phyloP scores from a whole-genome alignment of 2,113 vertebrate genomes.

The Platysteira castanea region DNA sequence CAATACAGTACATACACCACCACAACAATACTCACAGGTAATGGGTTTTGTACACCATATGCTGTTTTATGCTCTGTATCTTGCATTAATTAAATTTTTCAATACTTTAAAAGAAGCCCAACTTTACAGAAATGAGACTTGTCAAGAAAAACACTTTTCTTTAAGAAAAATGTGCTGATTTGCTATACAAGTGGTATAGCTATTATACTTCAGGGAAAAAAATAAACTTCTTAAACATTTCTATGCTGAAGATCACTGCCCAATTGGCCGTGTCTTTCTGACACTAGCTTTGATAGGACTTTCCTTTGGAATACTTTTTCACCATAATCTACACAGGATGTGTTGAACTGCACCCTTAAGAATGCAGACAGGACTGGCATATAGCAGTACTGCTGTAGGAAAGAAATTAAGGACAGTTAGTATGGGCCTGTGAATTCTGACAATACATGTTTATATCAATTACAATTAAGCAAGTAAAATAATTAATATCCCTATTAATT shows the following conservation, averaged over 20 bases:
- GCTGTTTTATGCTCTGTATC: slow-evolving; percentile 71
- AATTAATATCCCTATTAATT: slow-evolving; percentile 83
- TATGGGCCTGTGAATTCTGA: slow-evolving; percentile 99
- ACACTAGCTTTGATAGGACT: slow-evolving; percentile 87
- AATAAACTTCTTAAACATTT: slow-evolving; percentile 73
- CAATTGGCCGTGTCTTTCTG: slow-evolving; percentile 86
- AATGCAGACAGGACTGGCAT: slow-evolving; percentile 99
- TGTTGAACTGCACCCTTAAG: slow-evolving; percentile 99
- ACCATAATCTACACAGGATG: slow-evolving; percentile 99
- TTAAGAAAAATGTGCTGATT: slow-evolving; percentile 66
- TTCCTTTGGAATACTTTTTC: slow-evolving; percentile 91
- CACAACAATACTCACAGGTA: slow-evolving; percentile 72
- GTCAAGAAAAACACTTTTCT: slow-evolving; percentile 65
- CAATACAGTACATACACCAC: slow-evolving; percentile 68
- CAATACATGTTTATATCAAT: slow-evolving; percentile 95
- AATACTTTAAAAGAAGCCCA: slow-evolving; percentile 78
- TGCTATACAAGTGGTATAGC: slow-evolving; percentile 76
- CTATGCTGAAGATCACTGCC: slow-evolving; percentile 83
- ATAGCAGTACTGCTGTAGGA: slow-evolving; percentile 99
- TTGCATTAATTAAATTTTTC: slow-evolving; percentile 50
- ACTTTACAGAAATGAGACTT: slow-evolving; percentile 64
- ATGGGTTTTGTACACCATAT: slow-evolving; percentile 68
- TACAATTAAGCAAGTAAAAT: slow-evolving; percentile 96
- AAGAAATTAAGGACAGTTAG: slow-evolving; percentile 99
- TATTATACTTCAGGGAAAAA: slow-evolving; percentile 60